Evolutionary conservation across 2,113 vertebrate species (phyloP).

Genomic region (Alligator mississippiensis): DNA sequence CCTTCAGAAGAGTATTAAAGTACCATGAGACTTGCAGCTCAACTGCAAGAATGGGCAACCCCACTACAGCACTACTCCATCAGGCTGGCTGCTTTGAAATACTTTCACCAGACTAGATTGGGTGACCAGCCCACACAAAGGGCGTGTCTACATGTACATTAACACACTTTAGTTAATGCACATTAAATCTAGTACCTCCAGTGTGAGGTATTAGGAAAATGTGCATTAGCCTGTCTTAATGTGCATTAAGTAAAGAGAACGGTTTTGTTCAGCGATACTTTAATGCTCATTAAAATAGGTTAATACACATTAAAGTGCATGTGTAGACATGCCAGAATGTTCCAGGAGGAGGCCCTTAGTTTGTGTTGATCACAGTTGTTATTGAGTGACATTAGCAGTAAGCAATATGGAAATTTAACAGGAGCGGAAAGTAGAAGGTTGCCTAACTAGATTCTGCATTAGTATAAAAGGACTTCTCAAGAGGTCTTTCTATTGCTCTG

Average conservation of each 20-base stretch:
- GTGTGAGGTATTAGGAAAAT: too few species aligned
- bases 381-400: accelerated
- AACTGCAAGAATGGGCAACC: neutral
- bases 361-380: accelerated
- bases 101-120: neutral
- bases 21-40: neutral
- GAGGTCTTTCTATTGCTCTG: neutral
- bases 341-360: neutral
- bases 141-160: too few species aligned
- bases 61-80: neutral
- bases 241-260: too few species aligned
- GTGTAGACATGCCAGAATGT: too few species aligned
- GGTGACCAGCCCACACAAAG: neutral
- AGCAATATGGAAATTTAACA: neutral
- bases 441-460: neutral
- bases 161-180: too few species aligned
- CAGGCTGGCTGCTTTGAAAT: neutral
- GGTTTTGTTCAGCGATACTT: too few species aligned
- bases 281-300: too few species aligned
- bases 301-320: too few species aligned
- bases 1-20: neutral
- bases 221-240: too few species aligned
- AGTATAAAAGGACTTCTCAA: neutral
- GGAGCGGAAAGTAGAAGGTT: neutral
- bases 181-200: too few species aligned